A percentile compares a stretch with the other conserved stretches of the same genome.
Conservation (phyloP, 2,113 vertebrate species). For the Lagopus muta region DNA sequence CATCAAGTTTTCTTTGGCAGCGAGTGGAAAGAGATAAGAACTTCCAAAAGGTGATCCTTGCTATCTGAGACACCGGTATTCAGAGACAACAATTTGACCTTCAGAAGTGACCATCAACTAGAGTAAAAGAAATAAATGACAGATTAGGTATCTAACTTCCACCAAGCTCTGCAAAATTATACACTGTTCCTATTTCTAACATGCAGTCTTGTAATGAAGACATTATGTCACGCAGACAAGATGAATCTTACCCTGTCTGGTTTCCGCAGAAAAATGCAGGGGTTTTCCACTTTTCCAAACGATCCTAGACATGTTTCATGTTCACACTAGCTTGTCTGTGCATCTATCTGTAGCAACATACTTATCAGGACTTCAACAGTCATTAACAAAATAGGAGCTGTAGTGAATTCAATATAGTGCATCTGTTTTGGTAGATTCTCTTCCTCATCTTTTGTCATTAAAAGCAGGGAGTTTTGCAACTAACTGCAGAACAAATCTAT, state of each 20-base stretch:
- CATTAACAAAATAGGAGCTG: not conserved
- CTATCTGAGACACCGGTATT: not conserved
- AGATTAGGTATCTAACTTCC: not conserved
- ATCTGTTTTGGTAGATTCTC: not conserved
- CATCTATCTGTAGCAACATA: not conserved
- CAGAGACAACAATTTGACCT: not conserved
- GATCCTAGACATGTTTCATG: not conserved
- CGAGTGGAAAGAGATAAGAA: not conserved
- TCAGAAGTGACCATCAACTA: rapidly evolving
- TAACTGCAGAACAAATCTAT: not conserved
- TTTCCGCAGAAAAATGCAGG: not conserved
- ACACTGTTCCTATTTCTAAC: not conserved
- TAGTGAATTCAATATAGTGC: not conserved
- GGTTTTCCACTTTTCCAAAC: not conserved
- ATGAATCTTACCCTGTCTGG: not conserved
- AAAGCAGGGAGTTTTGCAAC: not conserved
- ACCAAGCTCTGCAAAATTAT: not conserved
- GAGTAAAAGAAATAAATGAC: not conserved
- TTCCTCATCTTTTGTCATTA: not conserved
- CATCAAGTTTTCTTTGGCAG: not conserved
- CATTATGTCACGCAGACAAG: not conserved
- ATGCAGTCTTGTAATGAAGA: not conserved
- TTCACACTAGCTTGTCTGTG: not conserved
- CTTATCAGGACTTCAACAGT: not conserved
- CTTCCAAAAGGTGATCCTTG: not conserved